Base-by-base conservation (phyloP, 2,888 invertebrate genomes). In the Pyrgus malvae region DNA sequence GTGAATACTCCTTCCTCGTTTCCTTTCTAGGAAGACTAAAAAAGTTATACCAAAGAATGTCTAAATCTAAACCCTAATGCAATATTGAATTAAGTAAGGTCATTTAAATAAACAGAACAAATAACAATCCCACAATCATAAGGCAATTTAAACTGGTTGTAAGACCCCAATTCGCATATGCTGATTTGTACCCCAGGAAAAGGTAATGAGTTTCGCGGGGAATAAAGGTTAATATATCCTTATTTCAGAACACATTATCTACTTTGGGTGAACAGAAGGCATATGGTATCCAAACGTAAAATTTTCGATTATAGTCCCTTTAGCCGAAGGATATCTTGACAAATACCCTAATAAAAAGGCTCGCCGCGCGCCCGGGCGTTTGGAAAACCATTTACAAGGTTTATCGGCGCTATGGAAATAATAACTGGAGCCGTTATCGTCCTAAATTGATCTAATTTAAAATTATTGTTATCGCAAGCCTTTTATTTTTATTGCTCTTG, bases 371-470 rank as follows among this genome's bases (percentile, higher is more conserved):
- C 75, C 79, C 78, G 77, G 82, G 80, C 85, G 83, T 87, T 88
- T 83, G 88, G 83, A 87, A 88, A 88, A 83, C 88, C 85, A 87
- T 89, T 88, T 83, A 83, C 85, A 85, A 88, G 85, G 77, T 88
- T 89, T 89, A 88, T 88, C 82, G 86, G 73, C 78, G 84, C 87
- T 75, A 86, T 88, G 86, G 86, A 87, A 89, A 88, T 88, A 88
- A 88, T 89, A 88, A 86, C 86, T 80, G 83, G 71, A 74, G 83
- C 85, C 84, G 83, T 86, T 87, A 87, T 87, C 85, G 79, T 81
- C 79, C 87, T 80, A 85, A 87, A 87, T 86, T 84, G 87, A 85
- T 87, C 85, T 86, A 86, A 86, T 88, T 87, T 83, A 83, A 84
- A 87, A 86, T 86, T 86, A 88, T 87, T 87, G 86, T 84, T 88